Evolutionary conservation across 1,140 invertebrate genomes (phyloP).

Genomic region (Parapsyche elsis): DNA sequence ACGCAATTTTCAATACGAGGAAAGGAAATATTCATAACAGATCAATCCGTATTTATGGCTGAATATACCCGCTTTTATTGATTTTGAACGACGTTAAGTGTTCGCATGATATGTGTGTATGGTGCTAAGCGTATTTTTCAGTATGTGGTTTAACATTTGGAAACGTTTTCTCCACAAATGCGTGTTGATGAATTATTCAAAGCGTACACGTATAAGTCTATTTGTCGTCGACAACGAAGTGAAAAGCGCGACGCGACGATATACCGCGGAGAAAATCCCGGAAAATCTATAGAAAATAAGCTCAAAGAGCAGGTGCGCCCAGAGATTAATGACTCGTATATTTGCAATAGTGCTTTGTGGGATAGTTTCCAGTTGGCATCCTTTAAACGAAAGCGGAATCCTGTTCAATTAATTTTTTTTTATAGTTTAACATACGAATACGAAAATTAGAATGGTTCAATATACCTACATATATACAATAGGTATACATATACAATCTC

Average conservation of each 20-base stretch:
- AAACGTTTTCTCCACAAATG: background rate
- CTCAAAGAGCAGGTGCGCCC: slow-evolving; percentile 17
- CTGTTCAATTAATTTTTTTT: background rate
- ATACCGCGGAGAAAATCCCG: background rate
- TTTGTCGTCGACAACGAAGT: background rate
- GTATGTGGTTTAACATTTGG: background rate
- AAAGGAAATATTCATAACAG: background rate
- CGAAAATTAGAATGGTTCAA: background rate
- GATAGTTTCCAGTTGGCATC: background rate
- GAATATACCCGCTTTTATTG: background rate
- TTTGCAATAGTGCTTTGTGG: background rate
- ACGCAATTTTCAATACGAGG: no score
- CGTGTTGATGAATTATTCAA: slow-evolving; percentile 1
- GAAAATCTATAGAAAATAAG: slow-evolving; percentile 22
- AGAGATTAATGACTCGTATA: slow-evolving; percentile 13
- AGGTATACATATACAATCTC: background rate
- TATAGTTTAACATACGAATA: background rate
- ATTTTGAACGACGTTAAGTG: background rate
- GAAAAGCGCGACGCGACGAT: background rate
- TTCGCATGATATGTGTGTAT: background rate
- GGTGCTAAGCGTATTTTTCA: background rate
- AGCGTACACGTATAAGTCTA: background rate
- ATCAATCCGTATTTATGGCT: background rate
- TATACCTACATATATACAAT: background rate
- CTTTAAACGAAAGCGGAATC: background rate